These are phyloP conservation scores for Saxicola maurus DNA, from an alignment of 2,797 vertebrate species.

Conservation along the genomic window DNA sequence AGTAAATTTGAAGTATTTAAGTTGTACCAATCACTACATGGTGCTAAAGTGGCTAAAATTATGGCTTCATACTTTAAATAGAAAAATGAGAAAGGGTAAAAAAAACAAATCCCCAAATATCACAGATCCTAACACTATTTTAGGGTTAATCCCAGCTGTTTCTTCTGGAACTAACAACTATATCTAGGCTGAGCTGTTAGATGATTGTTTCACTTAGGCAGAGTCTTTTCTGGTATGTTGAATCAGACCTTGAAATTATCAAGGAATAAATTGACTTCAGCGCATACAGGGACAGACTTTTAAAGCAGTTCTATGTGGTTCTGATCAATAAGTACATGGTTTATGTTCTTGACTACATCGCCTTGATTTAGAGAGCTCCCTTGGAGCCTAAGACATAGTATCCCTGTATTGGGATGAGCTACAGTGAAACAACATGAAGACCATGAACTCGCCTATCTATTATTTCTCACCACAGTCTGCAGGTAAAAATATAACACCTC, in stretches of 20 bases:
- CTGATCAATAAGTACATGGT: constrained; percentile 37
- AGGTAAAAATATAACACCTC: constrained; percentile 21
- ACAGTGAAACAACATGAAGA: constrained; percentile 8
- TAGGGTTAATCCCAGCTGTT: background rate
- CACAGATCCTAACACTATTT: background rate
- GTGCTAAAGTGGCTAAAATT: background rate
- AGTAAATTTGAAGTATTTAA: background rate
- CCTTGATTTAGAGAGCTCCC: constrained; percentile 53
- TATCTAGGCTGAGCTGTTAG: background rate
- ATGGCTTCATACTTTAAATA: background rate
- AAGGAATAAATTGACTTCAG: background rate
- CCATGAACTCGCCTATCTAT: constrained; percentile 4
- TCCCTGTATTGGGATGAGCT: constrained; percentile 24
- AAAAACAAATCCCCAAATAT: background rate
- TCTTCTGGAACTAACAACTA: background rate
- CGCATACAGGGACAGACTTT: background rate
- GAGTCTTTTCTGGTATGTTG: background rate
- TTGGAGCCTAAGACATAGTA: constrained; percentile 14
- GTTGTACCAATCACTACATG: background rate
- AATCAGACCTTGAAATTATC: background rate
- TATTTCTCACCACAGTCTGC: constrained; percentile 2
- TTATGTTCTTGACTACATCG: constrained; percentile 27
- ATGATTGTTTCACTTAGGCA: background rate
- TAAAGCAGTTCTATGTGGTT: background rate
- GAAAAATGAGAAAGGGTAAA: background rate